Evolutionary conservation across 2,113 vertebrate genomes (phyloP).

Genomic region (Scolopax mira): DNA sequence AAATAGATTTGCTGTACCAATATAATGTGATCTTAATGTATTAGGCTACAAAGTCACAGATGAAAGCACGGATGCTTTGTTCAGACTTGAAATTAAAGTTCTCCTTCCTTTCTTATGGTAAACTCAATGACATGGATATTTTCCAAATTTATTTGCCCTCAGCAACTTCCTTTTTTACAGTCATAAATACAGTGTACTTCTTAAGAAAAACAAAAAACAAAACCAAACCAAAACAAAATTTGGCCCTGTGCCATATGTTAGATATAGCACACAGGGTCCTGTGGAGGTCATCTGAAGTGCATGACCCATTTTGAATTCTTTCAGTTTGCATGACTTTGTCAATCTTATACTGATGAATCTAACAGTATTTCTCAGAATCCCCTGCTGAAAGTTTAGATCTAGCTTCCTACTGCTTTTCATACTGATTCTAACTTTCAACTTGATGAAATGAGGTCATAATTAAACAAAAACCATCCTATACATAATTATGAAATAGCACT

Average conservation of each 20-base stretch:
- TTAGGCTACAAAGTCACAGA: background rate
- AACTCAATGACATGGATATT: background rate
- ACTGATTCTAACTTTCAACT: background rate
- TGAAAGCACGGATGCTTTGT: background rate
- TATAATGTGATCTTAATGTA: background rate
- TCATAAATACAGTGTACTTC: background rate
- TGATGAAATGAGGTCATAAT: constrained; percentile 19
- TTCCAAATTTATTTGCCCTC: background rate
- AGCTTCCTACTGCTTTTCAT: background rate
- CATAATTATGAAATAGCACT: background rate
- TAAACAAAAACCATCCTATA: background rate
- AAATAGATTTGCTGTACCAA: background rate
- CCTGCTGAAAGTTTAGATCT: background rate
- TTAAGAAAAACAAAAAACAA: background rate
- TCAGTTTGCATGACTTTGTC: background rate
- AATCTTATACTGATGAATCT: background rate
- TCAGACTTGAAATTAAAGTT: background rate
- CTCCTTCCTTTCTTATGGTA: background rate
- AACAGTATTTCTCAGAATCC: background rate
- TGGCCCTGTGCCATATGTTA: background rate
- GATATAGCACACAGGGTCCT: background rate
- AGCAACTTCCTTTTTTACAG: constrained; percentile 1
- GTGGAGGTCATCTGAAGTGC: constrained; percentile 11
- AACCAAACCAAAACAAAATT: background rate
- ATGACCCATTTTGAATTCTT: background rate